Percentiles rank a stretch among this genome's conserved stretches.
These are phyloP conservation scores for Macroglossus sobrinus DNA, from an alignment of 2,113 vertebrate genomes.

Conservation along the genomic window DNA sequence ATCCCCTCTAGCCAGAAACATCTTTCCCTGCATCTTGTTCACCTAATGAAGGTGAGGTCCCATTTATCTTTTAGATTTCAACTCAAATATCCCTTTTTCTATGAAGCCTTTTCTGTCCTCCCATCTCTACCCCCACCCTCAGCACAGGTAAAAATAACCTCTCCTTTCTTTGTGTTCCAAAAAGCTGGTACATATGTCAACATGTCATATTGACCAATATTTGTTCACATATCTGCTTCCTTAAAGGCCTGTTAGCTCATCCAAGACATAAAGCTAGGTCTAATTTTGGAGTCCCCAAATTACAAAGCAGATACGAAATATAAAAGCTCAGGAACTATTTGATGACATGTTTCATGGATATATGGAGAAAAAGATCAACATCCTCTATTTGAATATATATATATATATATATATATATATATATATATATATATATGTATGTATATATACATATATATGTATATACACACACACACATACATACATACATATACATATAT, in stretches of 20 bases:
- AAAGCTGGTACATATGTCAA: not conserved
- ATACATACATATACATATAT: not conserved
- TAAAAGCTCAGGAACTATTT: not conserved
- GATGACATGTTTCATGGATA: not conserved
- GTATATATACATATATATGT: not conserved
- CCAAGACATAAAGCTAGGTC: not conserved
- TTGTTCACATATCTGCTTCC: not conserved
- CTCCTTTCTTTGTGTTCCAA: not conserved
- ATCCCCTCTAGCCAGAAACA: not conserved
- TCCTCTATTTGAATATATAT: not conserved
- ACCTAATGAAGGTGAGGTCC: not conserved
- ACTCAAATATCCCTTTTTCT: not conserved
- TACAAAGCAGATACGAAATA: not conserved
- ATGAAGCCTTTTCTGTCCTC: not conserved
- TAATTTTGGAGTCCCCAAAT: not conserved
- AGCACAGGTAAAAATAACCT: not conserved
- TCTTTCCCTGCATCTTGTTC: not conserved
- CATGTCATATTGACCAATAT: not conserved
- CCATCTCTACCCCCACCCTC: not conserved
- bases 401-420: not conserved
- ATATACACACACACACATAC: too few species aligned
- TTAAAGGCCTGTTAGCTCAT: not conserved
- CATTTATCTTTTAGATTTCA: not conserved
- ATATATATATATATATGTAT: not conserved
- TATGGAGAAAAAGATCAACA: not conserved